Percentiles rank a stretch among this genome's conserved stretches.
phyloP scores from a whole-genome alignment of 2,113 vertebrate genomes.

The Ivindomyrus marchei region DNA sequence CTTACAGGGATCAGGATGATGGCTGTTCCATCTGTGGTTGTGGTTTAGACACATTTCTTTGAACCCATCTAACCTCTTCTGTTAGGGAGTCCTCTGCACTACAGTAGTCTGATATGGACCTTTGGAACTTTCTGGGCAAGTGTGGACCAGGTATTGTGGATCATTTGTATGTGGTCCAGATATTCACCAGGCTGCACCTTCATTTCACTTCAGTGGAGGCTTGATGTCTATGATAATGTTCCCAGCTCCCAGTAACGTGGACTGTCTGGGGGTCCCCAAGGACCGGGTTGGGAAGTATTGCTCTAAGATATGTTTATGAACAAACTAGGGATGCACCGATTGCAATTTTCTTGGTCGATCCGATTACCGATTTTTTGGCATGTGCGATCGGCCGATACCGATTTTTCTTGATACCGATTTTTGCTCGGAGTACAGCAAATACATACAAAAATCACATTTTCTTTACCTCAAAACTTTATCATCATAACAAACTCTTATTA shows the following conservation, averaged over 20 bases:
- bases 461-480: no score
- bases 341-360: no score
- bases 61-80: not conserved
- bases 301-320: not conserved
- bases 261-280: not conserved
- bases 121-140: not conserved
- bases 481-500: no score
- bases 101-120: not conserved
- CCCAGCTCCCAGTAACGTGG: not conserved
- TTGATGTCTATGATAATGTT: not conserved
- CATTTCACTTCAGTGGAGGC: not conserved
- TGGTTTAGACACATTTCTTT: not conserved
- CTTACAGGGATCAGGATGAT: not conserved
- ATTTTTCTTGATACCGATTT: no score
- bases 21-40: not conserved
- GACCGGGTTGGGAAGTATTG: not conserved
- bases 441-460: no score
- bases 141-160: not conserved
- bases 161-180: not conserved
- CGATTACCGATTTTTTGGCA: no score
- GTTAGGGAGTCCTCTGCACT: not conserved
- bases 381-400: no score
- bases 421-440: no score
- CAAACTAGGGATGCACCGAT: not conserved
- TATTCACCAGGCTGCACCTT: not conserved